phyloP scores from a whole-genome alignment of 2,113 vertebrate species.

The Natator depressus region DNA sequence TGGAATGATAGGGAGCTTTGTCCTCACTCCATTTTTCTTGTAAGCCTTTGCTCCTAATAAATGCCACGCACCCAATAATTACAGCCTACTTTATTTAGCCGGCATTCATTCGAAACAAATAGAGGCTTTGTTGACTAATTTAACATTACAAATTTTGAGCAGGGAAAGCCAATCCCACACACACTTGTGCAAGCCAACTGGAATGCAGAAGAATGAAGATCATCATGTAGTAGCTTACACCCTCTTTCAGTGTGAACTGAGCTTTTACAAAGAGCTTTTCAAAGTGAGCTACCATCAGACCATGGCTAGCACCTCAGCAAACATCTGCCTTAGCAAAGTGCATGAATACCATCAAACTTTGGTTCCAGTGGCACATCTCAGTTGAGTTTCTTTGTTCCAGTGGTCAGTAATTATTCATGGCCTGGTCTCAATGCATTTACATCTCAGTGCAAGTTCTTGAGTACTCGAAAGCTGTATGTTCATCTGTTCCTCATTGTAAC shows the following conservation, averaged over 20 bases:
- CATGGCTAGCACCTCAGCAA: background rate
- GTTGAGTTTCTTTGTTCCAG: background rate
- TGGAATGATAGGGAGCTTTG: conserved; percentile 48
- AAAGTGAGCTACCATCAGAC: background rate
- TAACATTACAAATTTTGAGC: background rate
- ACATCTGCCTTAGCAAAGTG: background rate
- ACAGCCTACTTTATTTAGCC: background rate
- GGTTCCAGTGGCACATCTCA: background rate
- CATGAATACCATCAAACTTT: background rate
- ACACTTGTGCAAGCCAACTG: background rate
- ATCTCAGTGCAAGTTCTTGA: background rate
- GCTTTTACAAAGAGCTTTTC: background rate
- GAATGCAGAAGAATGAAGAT: background rate
- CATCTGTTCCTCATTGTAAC: background rate
- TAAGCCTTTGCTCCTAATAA: conserved; percentile 15
- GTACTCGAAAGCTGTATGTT: background rate
- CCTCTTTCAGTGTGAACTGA: background rate
- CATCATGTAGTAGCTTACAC: background rate
- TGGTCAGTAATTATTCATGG: background rate
- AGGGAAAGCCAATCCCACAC: background rate
- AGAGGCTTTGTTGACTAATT: conserved; percentile 38
- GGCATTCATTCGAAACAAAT: conserved; percentile 19
- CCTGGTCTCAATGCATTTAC: background rate
- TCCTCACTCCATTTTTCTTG: background rate
- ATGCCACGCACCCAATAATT: background rate